These are phyloP conservation scores for Polyommatus icarus DNA, from an alignment of 2,888 invertebrate species.

Conservation along the genomic window DNA sequence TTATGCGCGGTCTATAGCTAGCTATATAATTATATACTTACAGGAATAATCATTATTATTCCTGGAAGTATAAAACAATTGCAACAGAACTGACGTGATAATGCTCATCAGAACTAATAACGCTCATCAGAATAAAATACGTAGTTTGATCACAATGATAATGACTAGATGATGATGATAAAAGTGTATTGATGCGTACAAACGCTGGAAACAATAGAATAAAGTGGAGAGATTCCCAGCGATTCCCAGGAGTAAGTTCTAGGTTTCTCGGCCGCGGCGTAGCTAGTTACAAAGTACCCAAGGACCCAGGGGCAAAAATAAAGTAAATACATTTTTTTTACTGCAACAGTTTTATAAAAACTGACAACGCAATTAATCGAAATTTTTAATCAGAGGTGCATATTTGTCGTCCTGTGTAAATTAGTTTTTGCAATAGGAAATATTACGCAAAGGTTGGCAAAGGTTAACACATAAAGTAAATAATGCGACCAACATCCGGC, in stretches of 20 bases:
- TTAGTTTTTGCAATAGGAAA: too few relatives aligned
- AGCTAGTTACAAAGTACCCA: background rate
- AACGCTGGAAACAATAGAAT: conserved; percentile 66
- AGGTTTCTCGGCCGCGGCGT: conserved; percentile 21
- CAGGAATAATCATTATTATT: too few relatives aligned
- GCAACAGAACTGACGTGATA: background rate
- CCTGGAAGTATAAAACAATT: background rate
- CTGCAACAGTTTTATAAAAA: too few relatives aligned
- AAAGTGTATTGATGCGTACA: conserved; percentile 19
- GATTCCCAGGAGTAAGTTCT: conserved; percentile 4
- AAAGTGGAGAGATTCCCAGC: conserved; percentile 9
- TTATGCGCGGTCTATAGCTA: too few relatives aligned
- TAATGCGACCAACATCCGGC: too few relatives aligned
- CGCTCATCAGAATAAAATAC: background rate
- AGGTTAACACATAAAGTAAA: too few relatives aligned
- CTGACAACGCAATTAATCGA: too few relatives aligned
- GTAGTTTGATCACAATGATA: background rate
- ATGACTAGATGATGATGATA: conserved; percentile 9
- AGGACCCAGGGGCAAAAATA: background rate
- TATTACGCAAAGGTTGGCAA: too few relatives aligned
- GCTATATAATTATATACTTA: too few relatives aligned
- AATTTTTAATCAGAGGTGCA: too few relatives aligned
- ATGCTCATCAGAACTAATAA: background rate
- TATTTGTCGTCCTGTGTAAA: too few relatives aligned
- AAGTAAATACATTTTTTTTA: too few relatives aligned